A percentile compares a stretch with the other conserved stretches of the same genome.
These are phyloP conservation scores for Sinocyclocheilus maitianheensis DNA, from an alignment of 2,113 vertebrate genomes.

Conservation along the genomic window DNA sequence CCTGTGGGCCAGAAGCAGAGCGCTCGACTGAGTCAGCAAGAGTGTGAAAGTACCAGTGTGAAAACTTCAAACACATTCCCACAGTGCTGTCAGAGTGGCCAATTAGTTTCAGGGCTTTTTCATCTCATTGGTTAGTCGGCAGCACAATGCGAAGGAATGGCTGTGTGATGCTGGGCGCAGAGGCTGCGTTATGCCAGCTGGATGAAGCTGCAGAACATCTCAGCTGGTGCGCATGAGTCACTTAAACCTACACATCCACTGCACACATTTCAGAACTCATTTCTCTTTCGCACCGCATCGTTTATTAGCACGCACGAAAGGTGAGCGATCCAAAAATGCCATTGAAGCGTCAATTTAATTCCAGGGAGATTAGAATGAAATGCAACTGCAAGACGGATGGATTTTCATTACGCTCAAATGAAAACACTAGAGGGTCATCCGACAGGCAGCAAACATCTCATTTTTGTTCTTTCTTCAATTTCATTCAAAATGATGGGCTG, in stretches of 20 bases:
- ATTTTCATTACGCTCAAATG: conserved; percentile 46
- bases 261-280: background rate
- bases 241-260: conserved; percentile 43
- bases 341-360: conserved; percentile 18
- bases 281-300: conserved; percentile 15
- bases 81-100: conserved; percentile 41
- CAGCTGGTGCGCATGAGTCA: conserved; percentile 38
- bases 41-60: conserved; percentile 43
- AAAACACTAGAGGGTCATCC: conserved; percentile 18
- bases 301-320: conserved; percentile 3
- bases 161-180: conserved; percentile 1
- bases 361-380: conserved; percentile 10
- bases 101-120: conserved; percentile 53
- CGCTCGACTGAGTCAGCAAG: conserved; percentile 38
- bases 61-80: conserved; percentile 45
- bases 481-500: conserved; percentile 28
- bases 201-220: conserved; percentile 36
- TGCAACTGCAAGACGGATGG: conserved; percentile 8
- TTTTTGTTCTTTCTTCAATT: conserved; percentile 47
- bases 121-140: conserved; percentile 28
- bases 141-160: conserved; percentile 19
- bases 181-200: conserved; percentile 31
- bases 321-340: conserved; percentile 3
- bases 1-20: conserved; percentile 29
- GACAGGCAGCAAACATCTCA: conserved; percentile 23